Evolutionary conservation across 64 coral and sea anemone species (phyloP).

Genomic region (Acropora yongei): DNA sequence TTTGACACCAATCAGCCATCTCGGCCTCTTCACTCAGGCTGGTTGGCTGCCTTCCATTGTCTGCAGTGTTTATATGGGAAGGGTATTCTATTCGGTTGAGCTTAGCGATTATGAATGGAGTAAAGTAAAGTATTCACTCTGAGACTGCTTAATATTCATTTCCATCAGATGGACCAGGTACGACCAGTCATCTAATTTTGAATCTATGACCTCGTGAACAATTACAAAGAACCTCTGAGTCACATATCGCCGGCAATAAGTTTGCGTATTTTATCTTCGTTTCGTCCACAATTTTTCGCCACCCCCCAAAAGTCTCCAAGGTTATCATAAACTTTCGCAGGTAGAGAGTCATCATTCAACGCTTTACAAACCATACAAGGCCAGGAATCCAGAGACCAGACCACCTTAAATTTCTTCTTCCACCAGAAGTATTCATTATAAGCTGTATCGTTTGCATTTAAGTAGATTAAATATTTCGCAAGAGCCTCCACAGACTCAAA

Average conservation of each 20-base stretch:
- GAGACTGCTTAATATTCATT: too few species aligned
- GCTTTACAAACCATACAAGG: constrained; percentile 62
- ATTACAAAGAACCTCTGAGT: too few species aligned
- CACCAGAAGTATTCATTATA: constrained; percentile 78
- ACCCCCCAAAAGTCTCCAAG: constrained; percentile 51
- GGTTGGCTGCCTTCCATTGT: too few species aligned
- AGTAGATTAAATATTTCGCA: constrained; percentile 50
- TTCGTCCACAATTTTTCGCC: constrained; percentile 25
- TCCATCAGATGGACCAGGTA: too few species aligned
- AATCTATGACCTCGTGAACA: too few species aligned
- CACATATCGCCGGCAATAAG: not conserved
- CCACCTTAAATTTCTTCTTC: constrained; percentile 44
- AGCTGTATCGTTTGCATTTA: constrained; percentile 68
- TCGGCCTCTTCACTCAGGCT: too few species aligned
- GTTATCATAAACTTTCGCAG: constrained; percentile 49
- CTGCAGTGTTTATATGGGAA: too few species aligned
- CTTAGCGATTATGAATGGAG: too few species aligned
- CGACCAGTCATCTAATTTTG: too few species aligned
- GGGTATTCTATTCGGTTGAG: too few species aligned
- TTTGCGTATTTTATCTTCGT: constrained; percentile 13
- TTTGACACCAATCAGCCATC: too few species aligned
- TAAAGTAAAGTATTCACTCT: too few species aligned
- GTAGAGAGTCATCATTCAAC: constrained; percentile 47
- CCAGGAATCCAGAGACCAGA: constrained; percentile 13
- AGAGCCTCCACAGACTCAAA: constrained; percentile 53